Evolutionary conservation across 2,888 invertebrate genomes (phyloP).

Genomic region (Phortica magna): DNA sequence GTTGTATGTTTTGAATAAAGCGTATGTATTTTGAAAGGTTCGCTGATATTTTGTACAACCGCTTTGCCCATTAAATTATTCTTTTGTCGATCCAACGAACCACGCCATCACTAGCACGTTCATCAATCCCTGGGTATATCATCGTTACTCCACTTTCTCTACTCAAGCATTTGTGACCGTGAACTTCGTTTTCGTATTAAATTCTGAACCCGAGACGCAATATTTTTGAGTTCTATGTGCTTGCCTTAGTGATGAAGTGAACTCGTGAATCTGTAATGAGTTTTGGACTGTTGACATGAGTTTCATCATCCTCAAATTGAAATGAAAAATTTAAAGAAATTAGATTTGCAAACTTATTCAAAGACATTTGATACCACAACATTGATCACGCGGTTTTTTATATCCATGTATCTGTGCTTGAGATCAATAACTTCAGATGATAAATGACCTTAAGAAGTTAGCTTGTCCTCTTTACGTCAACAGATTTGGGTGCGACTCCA

Average conservation of each 20-base stretch:
- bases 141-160: not conserved
- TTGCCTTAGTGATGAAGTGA: not conserved
- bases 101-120: too few relatives aligned
- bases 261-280: constrained; percentile 11
- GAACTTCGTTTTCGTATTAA: not conserved
- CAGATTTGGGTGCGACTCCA: not conserved
- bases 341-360: not conserved
- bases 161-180: not conserved
- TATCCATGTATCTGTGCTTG: not conserved
- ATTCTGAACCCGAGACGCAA: not conserved
- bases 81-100: too few relatives aligned
- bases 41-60: too few relatives aligned
- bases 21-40: too few relatives aligned
- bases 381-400: not conserved
- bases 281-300: not conserved
- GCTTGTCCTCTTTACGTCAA: not conserved
- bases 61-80: too few relatives aligned
- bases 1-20: too few relatives aligned
- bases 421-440: constrained; percentile 18
- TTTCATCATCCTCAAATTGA: constrained; percentile 1
- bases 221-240: not conserved
- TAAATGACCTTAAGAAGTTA: constrained; percentile 17
- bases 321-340: constrained; percentile 21
- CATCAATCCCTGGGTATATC: too few relatives aligned
- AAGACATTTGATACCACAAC: not conserved